A percentile compares a stretch with the other conserved stretches of the same genome.
These are phyloP conservation scores for Coregonus suidteri DNA, from an alignment of 2,797 vertebrate genomes.

Conservation along the genomic window DNA sequence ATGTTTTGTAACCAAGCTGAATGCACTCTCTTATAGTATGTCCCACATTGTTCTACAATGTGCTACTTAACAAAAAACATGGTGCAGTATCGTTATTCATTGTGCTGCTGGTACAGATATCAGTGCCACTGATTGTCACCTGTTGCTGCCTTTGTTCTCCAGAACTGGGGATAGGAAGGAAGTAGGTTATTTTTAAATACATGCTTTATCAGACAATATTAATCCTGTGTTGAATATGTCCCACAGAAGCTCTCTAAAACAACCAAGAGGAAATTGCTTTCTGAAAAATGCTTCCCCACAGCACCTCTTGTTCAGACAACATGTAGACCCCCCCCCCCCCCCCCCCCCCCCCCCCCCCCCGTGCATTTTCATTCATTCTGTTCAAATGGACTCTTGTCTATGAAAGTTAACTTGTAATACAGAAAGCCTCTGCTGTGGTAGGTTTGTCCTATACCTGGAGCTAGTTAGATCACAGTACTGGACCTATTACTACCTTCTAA, in stretches of 20 bases:
- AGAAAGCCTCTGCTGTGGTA: slow-evolving; percentile 11
- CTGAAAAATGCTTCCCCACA: neutral
- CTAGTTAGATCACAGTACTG: neutral
- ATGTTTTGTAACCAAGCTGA: neutral
- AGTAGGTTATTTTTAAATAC: neutral
- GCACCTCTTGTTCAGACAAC: too few species aligned
- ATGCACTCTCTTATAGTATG: neutral
- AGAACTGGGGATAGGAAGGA: neutral
- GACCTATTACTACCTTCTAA: slow-evolving; percentile 4
- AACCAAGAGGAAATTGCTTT: slow-evolving; percentile 10
- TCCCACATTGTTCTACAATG: neutral
- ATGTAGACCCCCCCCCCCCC: too few species aligned
- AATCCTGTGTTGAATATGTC: neutral
- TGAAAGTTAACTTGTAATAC: slow-evolving; percentile 27
- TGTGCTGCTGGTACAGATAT: too few species aligned
- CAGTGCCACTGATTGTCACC: neutral
- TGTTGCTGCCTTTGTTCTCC: neutral
- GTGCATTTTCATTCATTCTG: slow-evolving; percentile 25
- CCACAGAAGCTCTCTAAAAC: neutral
- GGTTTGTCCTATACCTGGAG: neutral
- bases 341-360: too few species aligned
- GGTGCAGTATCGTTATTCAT: too few species aligned
- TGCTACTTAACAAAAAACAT: too few species aligned
- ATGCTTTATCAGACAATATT: neutral
- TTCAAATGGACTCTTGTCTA: slow-evolving; percentile 18